phyloP scores from a whole-genome alignment of 2,888 invertebrate genomes.

The Chloroclysta siterata region DNA sequence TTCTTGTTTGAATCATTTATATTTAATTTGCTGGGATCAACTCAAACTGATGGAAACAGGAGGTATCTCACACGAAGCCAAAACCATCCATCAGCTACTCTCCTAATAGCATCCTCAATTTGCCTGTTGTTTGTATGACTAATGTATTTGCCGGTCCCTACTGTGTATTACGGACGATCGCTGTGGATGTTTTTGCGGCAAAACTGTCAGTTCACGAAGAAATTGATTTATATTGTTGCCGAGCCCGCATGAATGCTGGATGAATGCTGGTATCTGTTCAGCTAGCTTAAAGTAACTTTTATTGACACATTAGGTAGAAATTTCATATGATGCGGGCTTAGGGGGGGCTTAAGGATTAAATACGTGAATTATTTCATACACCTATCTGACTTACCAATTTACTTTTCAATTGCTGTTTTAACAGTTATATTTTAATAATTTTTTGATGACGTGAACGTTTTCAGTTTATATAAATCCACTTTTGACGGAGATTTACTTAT shows the following conservation, averaged over 20 bases:
- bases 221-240: constrained; percentile 43
- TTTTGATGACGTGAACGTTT: too few relatives aligned
- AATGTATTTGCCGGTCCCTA: constrained; percentile 24
- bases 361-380: constrained; percentile 8
- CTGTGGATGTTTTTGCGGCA: constrained; percentile 22
- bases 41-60: constrained; percentile 7
- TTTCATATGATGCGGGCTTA: constrained; percentile 58
- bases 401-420: too few relatives aligned
- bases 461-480: too few relatives aligned
- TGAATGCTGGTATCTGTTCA: constrained; percentile 46
- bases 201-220: constrained; percentile 23
- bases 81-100: constrained; percentile 27
- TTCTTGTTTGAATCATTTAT: constrained; percentile 1
- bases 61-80: constrained; percentile 18
- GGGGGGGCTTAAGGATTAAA: constrained; percentile 1
- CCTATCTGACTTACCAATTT: not conserved
- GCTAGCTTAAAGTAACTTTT: constrained; percentile 53
- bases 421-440: too few relatives aligned
- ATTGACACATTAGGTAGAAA: constrained; percentile 60
- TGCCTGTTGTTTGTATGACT: constrained; percentile 31
- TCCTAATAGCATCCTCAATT: constrained; percentile 31
- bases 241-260: constrained; percentile 60
- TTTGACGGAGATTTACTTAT: not conserved
- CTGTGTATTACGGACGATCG: constrained; percentile 17
- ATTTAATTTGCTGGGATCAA: constrained; percentile 5